Evolutionary conservation across 2,888 invertebrate species (phyloP).

Genomic region (Drosophila bunnanda): DNA sequence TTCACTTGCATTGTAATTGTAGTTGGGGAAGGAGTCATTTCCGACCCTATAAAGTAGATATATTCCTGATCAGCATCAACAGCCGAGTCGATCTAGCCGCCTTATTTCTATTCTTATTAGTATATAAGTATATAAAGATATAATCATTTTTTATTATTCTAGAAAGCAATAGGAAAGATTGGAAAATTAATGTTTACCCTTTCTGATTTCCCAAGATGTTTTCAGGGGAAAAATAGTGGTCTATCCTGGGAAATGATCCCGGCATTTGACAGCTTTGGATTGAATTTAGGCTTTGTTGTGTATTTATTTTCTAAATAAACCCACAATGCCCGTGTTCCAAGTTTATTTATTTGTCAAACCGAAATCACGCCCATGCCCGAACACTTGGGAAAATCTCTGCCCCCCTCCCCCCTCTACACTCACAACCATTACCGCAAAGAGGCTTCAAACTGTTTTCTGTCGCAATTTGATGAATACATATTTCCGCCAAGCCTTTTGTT

Average conservation of each 20-base stretch:
- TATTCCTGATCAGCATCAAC: too few species aligned
- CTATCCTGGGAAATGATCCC: background rate
- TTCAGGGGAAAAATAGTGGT: background rate
- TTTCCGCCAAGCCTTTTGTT: slow-evolving; percentile 7
- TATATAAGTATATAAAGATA: too few species aligned
- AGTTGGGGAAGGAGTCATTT: too few species aligned
- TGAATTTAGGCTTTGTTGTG: background rate
- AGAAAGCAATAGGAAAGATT: too few species aligned
- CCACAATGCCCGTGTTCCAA: too few species aligned
- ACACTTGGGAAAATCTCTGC: background rate
- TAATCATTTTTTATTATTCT: too few species aligned
- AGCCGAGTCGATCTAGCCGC: too few species aligned
- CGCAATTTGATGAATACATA: slow-evolving; percentile 13
- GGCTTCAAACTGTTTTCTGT: slow-evolving; percentile 17
- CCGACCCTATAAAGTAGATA: too few species aligned
- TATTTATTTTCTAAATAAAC: background rate
- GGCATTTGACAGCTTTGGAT: background rate
- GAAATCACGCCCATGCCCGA: background rate
- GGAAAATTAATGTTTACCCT: background rate
- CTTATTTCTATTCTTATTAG: too few species aligned
- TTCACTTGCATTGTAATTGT: too few species aligned
- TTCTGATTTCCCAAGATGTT: background rate
- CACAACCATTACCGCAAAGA: slow-evolving; percentile 16
- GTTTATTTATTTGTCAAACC: background rate
- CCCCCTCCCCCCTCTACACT: background rate